A percentile compares a stretch with the other conserved stretches of the same genome.
Evolutionary conservation across 2,797 vertebrate species (phyloP).

Genomic region (Cirrhinus molitorella): DNA sequence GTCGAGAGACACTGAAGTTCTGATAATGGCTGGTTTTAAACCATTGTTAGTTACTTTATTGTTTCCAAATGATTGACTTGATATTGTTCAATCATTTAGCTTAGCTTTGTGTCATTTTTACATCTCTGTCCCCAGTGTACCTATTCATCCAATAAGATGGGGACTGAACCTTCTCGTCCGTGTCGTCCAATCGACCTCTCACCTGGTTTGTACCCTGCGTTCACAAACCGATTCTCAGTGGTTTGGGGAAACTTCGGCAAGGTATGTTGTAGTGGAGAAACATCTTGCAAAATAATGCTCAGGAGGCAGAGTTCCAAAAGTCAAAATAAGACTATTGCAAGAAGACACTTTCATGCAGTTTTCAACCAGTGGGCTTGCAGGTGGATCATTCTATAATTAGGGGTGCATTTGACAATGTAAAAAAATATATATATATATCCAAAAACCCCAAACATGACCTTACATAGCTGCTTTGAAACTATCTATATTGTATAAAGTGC

Average conservation of each 20-base stretch:
- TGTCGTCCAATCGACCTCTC: constrained; percentile 87
- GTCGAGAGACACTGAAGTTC: not conserved
- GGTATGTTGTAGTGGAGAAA: constrained; percentile 67
- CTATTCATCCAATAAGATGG: constrained; percentile 82
- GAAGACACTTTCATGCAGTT: not conserved
- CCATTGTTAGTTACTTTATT: not conserved
- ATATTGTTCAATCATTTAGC: not conserved
- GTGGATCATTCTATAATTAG: too few species aligned
- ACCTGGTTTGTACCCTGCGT: constrained; percentile 80
- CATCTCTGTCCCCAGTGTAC: constrained; percentile 73
- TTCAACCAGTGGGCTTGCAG: not conserved
- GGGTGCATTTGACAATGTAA: too few species aligned
- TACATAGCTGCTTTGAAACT: too few species aligned
- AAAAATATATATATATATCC: too few species aligned
- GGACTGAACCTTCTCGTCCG: constrained; percentile 84
- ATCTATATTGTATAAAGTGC: too few species aligned
- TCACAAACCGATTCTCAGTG: constrained; percentile 82
- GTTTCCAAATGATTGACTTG: not conserved
- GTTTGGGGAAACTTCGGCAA: constrained; percentile 86
- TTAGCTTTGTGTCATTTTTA: not conserved
- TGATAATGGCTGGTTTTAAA: not conserved
- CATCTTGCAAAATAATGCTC: too few species aligned
- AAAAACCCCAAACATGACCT: too few species aligned
- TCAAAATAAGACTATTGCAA: not conserved
- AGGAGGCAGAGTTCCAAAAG: too few species aligned